These are phyloP conservation scores for Lasioglossum villosulum DNA, from an alignment of 2,888 invertebrate species.

Conservation along the genomic window DNA sequence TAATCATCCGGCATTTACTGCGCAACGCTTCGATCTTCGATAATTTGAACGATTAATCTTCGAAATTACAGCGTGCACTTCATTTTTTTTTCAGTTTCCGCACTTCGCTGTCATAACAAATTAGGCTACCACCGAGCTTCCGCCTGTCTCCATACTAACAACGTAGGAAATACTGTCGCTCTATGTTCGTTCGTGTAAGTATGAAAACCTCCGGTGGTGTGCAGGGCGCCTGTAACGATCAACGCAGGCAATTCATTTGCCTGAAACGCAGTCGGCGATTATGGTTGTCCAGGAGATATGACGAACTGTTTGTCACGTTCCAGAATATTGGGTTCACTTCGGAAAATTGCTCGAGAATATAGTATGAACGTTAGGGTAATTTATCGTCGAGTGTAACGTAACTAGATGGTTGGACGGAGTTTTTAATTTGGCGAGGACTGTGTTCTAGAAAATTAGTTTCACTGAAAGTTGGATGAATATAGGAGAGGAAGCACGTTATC, in stretches of 20 bases:
- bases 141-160: background rate
- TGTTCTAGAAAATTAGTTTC: too few species aligned
- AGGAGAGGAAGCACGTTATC: too few species aligned
- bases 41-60: too few species aligned
- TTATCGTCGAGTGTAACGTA: background rate
- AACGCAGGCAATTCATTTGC: conserved; percentile 11
- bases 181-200: background rate
- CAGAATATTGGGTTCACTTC: background rate
- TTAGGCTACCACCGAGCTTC: background rate
- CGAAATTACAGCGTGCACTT: too few species aligned
- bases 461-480: too few species aligned
- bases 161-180: too few species aligned
- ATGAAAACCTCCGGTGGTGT: background rate
- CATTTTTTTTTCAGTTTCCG: too few species aligned
- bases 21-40: too few species aligned
- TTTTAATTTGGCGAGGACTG: too few species aligned
- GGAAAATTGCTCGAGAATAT: background rate
- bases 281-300: background rate
- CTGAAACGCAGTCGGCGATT: background rate
- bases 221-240: background rate
- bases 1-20: too few species aligned
- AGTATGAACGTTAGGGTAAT: background rate
- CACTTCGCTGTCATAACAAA: background rate
- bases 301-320: background rate
- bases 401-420: too few species aligned